Evolutionary conservation across 1,140 invertebrate species (phyloP).

Genomic region (Papilio polytes): DNA sequence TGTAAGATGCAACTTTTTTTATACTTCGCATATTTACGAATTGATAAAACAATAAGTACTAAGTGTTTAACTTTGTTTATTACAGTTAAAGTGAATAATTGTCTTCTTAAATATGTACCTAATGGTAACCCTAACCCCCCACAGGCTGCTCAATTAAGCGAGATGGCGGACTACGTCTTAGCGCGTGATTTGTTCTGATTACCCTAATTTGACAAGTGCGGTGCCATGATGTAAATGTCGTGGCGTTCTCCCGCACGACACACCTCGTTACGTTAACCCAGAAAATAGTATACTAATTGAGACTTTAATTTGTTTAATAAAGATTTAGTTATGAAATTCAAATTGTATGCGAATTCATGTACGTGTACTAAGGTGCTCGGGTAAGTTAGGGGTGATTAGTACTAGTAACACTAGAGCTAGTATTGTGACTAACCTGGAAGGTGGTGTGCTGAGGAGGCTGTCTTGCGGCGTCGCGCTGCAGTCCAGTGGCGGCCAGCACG

Average conservation of each 20-base stretch:
- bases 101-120: neutral
- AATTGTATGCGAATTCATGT: too few species aligned
- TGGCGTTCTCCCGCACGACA: neutral
- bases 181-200: conserved; percentile 6
- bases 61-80: too few species aligned
- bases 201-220: conserved; percentile 15
- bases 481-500: conserved; percentile 85
- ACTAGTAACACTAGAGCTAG: neutral
- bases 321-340: too few species aligned
- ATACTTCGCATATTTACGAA: too few species aligned
- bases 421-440: conserved; percentile 61
- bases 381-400: too few species aligned
- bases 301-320: too few species aligned
- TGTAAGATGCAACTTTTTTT: too few species aligned
- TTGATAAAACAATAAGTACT: too few species aligned
- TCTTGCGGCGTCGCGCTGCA: conserved; percentile 81
- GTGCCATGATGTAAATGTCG: neutral
- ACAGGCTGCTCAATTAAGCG: neutral
- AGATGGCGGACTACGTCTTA: neutral
- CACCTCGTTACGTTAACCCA: neutral
- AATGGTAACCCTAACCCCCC: neutral
- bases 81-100: too few species aligned
- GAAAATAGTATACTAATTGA: neutral
- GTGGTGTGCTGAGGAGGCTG: conserved; percentile 51
- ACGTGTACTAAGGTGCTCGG: too few species aligned